Evolutionary conservation across 2,797 vertebrate species (phyloP), one percentile per base, ranked within the genome.

Genomic region (Macroramphosus scolopax): DNA sequence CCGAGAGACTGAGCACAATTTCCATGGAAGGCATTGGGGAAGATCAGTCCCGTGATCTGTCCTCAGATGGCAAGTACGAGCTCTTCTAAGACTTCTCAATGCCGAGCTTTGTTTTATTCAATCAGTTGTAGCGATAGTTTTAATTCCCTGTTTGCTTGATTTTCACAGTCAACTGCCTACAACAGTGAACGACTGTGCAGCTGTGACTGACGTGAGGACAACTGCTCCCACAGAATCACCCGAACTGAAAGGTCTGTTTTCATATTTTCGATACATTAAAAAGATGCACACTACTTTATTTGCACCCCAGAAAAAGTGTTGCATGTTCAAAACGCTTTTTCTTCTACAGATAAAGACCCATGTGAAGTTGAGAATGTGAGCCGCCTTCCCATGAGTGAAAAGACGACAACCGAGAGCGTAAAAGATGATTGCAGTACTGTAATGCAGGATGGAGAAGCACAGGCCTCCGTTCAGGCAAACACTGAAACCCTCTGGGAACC

Each of bases 21-120:
- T 63, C 60, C 24, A 8, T 30, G 2, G 78, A 84, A 50, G 80
- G 69, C 69, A 81, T 60, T 56, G 77, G 81, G 84, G 90, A 91
- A 81, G 88, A 91, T 87, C 87, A 87, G 45, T 76, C 83, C 62
- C 44, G 74, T 90, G 88, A 90, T 89, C 88, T 84, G 79, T 92
- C 85, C 86, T 88, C 91, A 86, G 89, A 94, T 90, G 90, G 86
- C 89, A 92, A 91, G 96, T 97, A 94, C 91, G 95, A 92, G 88
- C 82, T 83, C 74, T 57, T 51, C 47, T 71, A 28, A 36, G 44
- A 32, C 34, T 45, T 44, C 15, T 53, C 11, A 25, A 43, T 18
- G 5, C 28, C 32, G 14, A 26, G 11, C 1, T 2, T 2, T 17
- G 20, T 36, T 24, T 37, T 36, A 48, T 41, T 4, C 6, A 17